phyloP scores from a whole-genome alignment of 92 coral and sea anemone genomes.

The Epizoanthus illoricatus region DNA sequence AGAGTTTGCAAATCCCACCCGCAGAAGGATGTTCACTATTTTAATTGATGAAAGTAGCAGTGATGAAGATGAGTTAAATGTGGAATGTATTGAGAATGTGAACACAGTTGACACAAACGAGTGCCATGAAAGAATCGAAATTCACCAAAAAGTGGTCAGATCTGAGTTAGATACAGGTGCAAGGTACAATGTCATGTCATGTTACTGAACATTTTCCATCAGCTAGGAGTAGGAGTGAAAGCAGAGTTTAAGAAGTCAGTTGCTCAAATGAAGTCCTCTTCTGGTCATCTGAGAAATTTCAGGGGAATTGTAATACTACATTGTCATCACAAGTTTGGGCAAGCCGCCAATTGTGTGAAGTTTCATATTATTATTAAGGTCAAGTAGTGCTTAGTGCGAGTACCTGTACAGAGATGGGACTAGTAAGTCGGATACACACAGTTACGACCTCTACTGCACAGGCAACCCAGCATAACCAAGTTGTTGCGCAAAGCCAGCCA shows the following conservation, averaged over 20 bases:
- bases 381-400: conserved; percentile 41
- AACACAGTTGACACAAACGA: not conserved
- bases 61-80: too few species aligned
- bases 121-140: not conserved
- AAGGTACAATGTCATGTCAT: conserved; percentile 46
- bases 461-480: too few species aligned
- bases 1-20: too few species aligned
- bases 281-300: conserved; percentile 30
- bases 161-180: conserved; percentile 44
- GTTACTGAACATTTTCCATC: not conserved
- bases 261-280: conserved; percentile 42
- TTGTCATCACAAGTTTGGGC: conserved; percentile 13
- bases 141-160: conserved; percentile 4
- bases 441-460: too few species aligned
- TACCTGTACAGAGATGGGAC: conserved; percentile 41
- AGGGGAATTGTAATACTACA: conserved; percentile 39
- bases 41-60: too few species aligned
- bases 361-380: conserved; percentile 32
- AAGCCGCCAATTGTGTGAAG: conserved; percentile 33
- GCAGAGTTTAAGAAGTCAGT: conserved; percentile 42
- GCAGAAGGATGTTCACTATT: too few species aligned
- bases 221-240: not conserved
- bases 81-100: too few species aligned
- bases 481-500: too few species aligned
- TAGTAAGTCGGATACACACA: conserved; percentile 28